Base-by-base conservation (phyloP, 2,113 vertebrate species). In the Dendropsophus ebraccatus region DNA sequence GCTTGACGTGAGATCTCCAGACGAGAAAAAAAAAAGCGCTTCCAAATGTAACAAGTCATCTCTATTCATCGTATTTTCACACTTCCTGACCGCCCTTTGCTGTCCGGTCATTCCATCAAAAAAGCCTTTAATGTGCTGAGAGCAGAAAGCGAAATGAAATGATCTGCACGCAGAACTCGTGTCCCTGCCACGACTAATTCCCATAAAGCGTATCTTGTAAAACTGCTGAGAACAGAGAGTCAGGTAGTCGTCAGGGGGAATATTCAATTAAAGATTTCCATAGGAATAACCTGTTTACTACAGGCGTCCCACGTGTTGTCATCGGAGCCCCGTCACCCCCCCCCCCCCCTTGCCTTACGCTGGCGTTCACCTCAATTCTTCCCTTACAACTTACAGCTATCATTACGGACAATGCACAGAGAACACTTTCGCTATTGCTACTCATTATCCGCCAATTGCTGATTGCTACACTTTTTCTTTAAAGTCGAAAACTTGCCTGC, bases 401-500 rank as follows among this genome's bases (percentile, higher is more conserved):
- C 56, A 81, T 81, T 81, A 73, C 41, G 45, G 35, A 50, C 32
- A 49, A 49, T 4, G 9, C 52, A 30, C 1, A 5, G 30, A 60
- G 74, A 28, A 56, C 21, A 41, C 52, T 32, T 84, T 35, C 62
- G 19, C 11, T 35, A 65, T 28, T 35, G 25, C n/a, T 17, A 50
- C 73, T 85, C 25, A 77, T 85, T 77, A 77, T 41, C 41, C 32
- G 19, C n/a, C 56, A 5, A 52, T 85, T 77, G 37, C 74, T 52
- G 41, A 85, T 77, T 77, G 73, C 56, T 62, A 77, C 50, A 56
- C 30, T 54, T 83, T 81, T 16, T 56, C 67, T 83, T 83, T 67
- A 83, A 83, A 83, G 65, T 73, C 56, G 30, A 49, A 25, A 50
- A 77, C 28, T 52, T 75, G 83, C 83, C 83, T 65, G 41, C 45